Conservation (phyloP, 2,797 vertebrate species). For the Uromys caudimaculatus region DNA sequence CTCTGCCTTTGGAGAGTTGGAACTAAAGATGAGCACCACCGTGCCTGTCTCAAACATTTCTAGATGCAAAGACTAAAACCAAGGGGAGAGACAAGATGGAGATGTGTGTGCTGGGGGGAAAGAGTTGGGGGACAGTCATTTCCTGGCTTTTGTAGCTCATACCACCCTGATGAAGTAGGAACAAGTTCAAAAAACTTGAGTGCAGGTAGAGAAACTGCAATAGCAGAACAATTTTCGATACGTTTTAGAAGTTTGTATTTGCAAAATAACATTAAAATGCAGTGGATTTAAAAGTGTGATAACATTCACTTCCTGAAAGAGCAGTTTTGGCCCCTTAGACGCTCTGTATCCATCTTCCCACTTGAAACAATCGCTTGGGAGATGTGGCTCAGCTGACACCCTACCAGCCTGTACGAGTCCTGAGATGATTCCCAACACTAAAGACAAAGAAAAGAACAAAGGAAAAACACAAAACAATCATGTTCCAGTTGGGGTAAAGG, state of each 20-base stretch:
- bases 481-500: neutral
- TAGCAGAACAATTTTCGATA: neutral
- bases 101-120: too few species aligned
- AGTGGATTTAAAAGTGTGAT: neutral
- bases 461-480: neutral
- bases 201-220: neutral
- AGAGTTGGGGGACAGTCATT: neutral
- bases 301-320: neutral
- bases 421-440: neutral
- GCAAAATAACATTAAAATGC: neutral
- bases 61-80: neutral
- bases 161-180: neutral
- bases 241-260: neutral
- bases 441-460: neutral
- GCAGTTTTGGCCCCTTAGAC: constrained; percentile 7
- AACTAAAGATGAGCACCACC: neutral
- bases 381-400: neutral
- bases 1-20: too few species aligned
- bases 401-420: neutral
- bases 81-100: neutral
- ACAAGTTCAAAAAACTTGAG: neutral
- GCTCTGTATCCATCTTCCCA: neutral
- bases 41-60: neutral
- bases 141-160: neutral
- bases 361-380: neutral